phyloP scores from a whole-genome alignment of 2,888 invertebrate genomes.

The Pomacea canaliculata region DNA sequence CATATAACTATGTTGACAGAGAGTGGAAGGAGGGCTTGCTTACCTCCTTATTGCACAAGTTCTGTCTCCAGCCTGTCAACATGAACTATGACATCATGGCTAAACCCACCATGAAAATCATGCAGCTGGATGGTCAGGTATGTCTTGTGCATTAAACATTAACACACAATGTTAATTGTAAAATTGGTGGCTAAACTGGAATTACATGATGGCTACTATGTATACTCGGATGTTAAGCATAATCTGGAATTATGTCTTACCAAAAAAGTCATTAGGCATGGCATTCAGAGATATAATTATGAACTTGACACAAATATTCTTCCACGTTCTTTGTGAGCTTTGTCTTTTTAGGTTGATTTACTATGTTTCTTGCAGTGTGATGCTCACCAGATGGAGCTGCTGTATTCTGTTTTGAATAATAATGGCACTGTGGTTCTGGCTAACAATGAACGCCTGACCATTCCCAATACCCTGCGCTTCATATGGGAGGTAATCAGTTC shows the following conservation, averaged over 20 bases:
- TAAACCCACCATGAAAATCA: constrained; percentile 60
- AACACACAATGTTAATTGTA: no score
- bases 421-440: constrained; percentile 63
- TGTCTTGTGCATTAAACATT: not conserved
- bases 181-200: no score
- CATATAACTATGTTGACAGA: constrained; percentile 36
- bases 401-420: constrained; percentile 59
- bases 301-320: no score
- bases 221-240: no score
- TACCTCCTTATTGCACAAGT: constrained; percentile 61
- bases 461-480: constrained; percentile 63
- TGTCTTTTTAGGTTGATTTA: no score
- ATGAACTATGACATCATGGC: constrained; percentile 41
- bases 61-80: constrained; percentile 54
- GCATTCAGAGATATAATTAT: no score
- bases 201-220: no score
- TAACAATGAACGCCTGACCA: constrained; percentile 64
- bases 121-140: constrained; percentile 67
- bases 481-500: constrained; percentile 66
- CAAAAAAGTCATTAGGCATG: no score
- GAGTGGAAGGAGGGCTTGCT: constrained; percentile 67
- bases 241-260: no score
- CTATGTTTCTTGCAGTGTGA: constrained; percentile 50
- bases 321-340: no score
- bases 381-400: constrained; percentile 62